These are phyloP conservation scores for Todiramphus chloris DNA, from an alignment of 2,113 vertebrate genomes.

Conservation along the genomic window DNA sequence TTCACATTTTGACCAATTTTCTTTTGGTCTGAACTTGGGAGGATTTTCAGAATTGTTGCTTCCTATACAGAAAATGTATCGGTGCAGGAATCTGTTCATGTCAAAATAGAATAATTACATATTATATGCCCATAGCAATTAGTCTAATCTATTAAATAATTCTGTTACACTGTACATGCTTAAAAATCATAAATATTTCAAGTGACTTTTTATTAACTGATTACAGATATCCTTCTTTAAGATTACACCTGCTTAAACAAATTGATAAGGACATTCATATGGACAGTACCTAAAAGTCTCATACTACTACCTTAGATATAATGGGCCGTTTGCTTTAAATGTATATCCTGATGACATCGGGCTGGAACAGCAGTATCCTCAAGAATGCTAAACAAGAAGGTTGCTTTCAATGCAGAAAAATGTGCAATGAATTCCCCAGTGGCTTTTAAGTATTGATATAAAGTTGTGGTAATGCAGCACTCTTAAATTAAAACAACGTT, in stretches of 20 bases:
- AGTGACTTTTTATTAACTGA: not conserved
- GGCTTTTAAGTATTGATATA: not conserved
- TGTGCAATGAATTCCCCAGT: not conserved
- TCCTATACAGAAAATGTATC: not conserved
- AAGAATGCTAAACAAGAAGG: slow-evolving; percentile 58
- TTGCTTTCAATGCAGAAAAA: slow-evolving; percentile 39
- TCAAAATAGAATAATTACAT: not conserved
- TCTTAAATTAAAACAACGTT: not conserved
- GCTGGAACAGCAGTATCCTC: slow-evolving; percentile 31
- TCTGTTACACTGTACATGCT: not conserved
- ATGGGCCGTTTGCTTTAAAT: not conserved
- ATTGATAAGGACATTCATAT: slow-evolving; percentile 6
- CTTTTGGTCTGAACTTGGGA: not conserved
- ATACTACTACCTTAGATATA: slow-evolving; percentile 3
- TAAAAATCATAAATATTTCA: slow-evolving; percentile 20
- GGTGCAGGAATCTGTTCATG: not conserved
- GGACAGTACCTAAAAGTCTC: slow-evolving; percentile 13
- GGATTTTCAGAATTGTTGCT: not conserved
- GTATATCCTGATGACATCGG: slow-evolving; percentile 25
- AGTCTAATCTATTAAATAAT: not conserved
- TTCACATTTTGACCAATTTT: not conserved
- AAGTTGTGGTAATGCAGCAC: not conserved
- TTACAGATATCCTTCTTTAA: not conserved
- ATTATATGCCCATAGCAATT: not conserved
- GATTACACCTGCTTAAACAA: not conserved